Base-by-base conservation (phyloP, 92 coral and sea anemone genomes). In the Hydrozoanthus gracilis region DNA sequence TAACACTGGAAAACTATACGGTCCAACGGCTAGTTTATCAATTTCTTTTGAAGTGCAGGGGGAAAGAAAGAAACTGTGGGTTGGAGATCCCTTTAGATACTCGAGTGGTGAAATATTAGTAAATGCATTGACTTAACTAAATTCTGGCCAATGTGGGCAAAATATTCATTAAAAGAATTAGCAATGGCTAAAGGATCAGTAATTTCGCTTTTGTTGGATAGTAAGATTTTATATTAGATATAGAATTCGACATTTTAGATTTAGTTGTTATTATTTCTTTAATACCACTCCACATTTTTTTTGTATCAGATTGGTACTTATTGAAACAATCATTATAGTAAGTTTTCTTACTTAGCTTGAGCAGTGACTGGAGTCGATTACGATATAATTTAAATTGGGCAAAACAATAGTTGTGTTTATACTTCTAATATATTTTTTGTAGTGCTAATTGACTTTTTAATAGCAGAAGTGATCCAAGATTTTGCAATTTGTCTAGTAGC, bases 1-100 rank as follows among this genome's bases (percentile, higher is more conserved):
- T 14, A 35, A 65, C 16, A 65, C 0, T 7, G 71, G 71, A 65
- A 14, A 27, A 27, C 39, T 27, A 27, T 27, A 27, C 39, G 39
- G 39, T 27, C 39, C 39, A 65, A 35, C 18, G 27, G 20, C 71
- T 65, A 88, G 51, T 44, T 51, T 56, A 47, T 44, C 76, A 52
- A 88, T 83, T 84, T 85, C 92, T 64, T 17, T 46, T 44, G 47
- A 44, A 9, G 86, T 76, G 35, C 61, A 71, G 66, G 92, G 92
- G 55, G 18, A 69, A 13, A 86, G 82, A 52, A 76, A 89, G 39
- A 86, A 89, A 35, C 88, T 82, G 27, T 76, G 39, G 7, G 76
- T 54, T 14, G 48, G 74, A 12, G 76, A 68, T 73, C 35, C 64
- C 13, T 79, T 16, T 27, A 72, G 74, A 58, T 72, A 82, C 44